phyloP scores from a whole-genome alignment of 2,113 vertebrate genomes.

The Onychostoma macrolepis region DNA sequence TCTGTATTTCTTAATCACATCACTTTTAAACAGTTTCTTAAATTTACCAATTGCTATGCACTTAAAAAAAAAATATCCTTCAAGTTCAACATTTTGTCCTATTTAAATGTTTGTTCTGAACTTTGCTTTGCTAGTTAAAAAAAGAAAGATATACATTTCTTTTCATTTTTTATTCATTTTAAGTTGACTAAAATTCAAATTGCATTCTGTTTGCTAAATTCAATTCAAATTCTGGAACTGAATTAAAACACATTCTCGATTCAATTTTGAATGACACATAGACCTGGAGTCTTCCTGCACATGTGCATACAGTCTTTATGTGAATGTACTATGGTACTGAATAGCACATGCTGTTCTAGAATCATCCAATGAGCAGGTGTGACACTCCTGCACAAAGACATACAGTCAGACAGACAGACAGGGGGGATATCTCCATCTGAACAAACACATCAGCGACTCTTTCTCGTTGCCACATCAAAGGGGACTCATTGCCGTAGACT shows the following conservation, averaged over 20 bases:
- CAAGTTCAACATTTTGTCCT: no score
- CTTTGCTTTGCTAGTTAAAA: background rate
- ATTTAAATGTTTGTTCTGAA: background rate
- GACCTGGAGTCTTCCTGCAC: background rate
- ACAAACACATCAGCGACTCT: slow-evolving; percentile 22
- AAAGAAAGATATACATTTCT: no score
- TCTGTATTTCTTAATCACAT: no score
- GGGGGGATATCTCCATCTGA: slow-evolving; percentile 30
- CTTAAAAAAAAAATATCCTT: no score
- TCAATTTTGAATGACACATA: background rate
- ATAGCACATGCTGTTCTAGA: slow-evolving; percentile 11
- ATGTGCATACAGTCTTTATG: background rate
- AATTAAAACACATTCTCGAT: background rate
- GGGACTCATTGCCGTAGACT: background rate
- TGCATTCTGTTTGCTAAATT: background rate
- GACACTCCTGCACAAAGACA: background rate
- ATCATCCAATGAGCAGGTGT: slow-evolving; percentile 6
- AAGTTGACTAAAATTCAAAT: background rate
- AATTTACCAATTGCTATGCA: no score
- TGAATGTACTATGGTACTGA: background rate
- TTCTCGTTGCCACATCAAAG: slow-evolving; percentile 38
- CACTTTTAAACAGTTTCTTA: no score
- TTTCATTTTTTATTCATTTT: background rate
- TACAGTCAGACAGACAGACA: slow-evolving; percentile 11
- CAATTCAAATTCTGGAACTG: background rate